Percentiles rank a stretch among this genome's conserved stretches.
These are phyloP conservation scores for Proterorhinus semilunaris DNA, from an alignment of 2,113 vertebrate genomes.

Conservation along the genomic window DNA sequence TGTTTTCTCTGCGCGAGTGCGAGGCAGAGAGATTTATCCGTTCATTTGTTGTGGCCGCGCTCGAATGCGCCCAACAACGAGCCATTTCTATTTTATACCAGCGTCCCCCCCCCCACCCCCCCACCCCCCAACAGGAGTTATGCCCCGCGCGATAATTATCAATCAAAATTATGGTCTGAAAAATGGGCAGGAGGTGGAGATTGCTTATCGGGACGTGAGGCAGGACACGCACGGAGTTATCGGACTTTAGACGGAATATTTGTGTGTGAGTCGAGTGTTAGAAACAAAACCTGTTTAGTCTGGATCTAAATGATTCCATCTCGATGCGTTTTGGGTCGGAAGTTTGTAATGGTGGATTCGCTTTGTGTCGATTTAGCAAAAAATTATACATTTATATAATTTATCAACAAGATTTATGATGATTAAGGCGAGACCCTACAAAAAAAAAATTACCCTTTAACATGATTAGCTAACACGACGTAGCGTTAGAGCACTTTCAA, in stretches of 20 bases:
- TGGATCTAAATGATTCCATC: too few species aligned
- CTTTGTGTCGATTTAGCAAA: too few species aligned
- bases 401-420: too few species aligned
- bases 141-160: slow-evolving; percentile 75
- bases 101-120: slow-evolving; percentile 68
- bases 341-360: too few species aligned
- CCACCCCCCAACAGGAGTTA: slow-evolving; percentile 63
- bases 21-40: slow-evolving; percentile 76
- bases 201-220: slow-evolving; percentile 64
- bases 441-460: too few species aligned
- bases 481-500: too few species aligned
- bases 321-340: too few species aligned
- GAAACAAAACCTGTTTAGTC: too few species aligned
- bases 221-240: slow-evolving; percentile 36
- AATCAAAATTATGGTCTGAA: slow-evolving; percentile 77
- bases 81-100: slow-evolving; percentile 75
- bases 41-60: slow-evolving; percentile 78
- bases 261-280: background rate
- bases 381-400: too few species aligned
- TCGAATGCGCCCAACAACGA: slow-evolving; percentile 70
- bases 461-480: too few species aligned
- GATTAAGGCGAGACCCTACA: too few species aligned
- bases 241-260: background rate
- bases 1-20: slow-evolving; percentile 47
- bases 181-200: slow-evolving; percentile 64